These are phyloP conservation scores for Poeciliopsis turneri DNA, from an alignment of 2,797 vertebrate genomes.

Conservation along the genomic window DNA sequence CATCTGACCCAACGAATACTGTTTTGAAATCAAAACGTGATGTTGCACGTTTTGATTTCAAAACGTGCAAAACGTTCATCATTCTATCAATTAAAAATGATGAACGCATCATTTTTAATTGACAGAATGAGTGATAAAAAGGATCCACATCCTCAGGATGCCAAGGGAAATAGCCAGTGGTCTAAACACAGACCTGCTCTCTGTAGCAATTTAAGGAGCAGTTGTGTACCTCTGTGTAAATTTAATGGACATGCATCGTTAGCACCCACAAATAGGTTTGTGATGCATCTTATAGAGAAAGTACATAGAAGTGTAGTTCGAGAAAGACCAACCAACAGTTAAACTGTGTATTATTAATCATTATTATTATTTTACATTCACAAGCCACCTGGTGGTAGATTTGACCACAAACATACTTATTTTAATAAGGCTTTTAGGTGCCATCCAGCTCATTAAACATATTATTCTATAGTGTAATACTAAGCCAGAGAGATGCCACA, in stretches of 20 bases:
- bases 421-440: neutral
- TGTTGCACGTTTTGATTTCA: too few relatives aligned
- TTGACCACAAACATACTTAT: neutral
- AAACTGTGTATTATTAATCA: neutral
- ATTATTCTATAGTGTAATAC: neutral
- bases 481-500: neutral
- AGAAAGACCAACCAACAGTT: neutral
- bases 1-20: neutral
- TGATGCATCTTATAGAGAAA: neutral
- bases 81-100: too few relatives aligned
- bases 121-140: neutral
- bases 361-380: neutral
- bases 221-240: neutral
- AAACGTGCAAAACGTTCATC: too few relatives aligned
- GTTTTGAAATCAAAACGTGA: neutral
- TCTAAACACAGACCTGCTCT: neutral
- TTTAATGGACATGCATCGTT: neutral
- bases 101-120: neutral
- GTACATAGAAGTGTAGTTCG: neutral
- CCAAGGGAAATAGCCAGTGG: neutral
- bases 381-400: neutral
- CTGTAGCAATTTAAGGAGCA: neutral
- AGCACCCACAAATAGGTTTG: neutral
- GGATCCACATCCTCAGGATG: neutral
- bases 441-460: neutral